phyloP scores from a whole-genome alignment of 2,797 vertebrate species.

The Rhynchonycteris naso region DNA sequence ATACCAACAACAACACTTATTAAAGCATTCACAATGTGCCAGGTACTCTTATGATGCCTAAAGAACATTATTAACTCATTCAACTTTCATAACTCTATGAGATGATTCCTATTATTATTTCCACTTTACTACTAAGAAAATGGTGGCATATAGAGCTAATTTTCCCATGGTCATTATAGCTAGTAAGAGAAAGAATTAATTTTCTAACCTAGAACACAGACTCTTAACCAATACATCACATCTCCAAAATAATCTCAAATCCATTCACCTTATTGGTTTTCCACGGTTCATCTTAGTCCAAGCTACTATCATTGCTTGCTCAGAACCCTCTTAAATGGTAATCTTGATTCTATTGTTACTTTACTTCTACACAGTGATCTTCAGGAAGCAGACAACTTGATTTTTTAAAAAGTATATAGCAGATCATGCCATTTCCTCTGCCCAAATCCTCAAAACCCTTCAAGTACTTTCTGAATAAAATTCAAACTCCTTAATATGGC shows the following conservation, averaged over 20 bases:
- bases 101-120: background rate
- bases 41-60: background rate
- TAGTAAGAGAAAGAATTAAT: background rate
- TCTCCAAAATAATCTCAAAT: background rate
- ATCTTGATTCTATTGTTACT: background rate
- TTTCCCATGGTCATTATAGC: background rate
- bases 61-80: background rate
- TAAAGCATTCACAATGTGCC: background rate
- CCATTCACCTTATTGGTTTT: background rate
- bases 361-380: background rate
- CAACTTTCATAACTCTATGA: background rate
- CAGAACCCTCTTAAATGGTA: background rate
- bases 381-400: background rate
- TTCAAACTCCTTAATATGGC: background rate
- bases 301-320: background rate
- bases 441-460: slow-evolving; percentile 14
- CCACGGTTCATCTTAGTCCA: background rate
- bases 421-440: background rate
- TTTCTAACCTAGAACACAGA: background rate
- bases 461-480: background rate
- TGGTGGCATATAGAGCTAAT: background rate
- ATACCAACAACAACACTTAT: background rate
- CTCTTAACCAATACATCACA: background rate
- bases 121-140: background rate
- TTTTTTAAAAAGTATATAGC: background rate